Percentiles rank a stretch among this genome's conserved stretches.
Evolutionary conservation across 2,113 vertebrate species (phyloP).

Genomic region (Semnopithecus entellus): DNA sequence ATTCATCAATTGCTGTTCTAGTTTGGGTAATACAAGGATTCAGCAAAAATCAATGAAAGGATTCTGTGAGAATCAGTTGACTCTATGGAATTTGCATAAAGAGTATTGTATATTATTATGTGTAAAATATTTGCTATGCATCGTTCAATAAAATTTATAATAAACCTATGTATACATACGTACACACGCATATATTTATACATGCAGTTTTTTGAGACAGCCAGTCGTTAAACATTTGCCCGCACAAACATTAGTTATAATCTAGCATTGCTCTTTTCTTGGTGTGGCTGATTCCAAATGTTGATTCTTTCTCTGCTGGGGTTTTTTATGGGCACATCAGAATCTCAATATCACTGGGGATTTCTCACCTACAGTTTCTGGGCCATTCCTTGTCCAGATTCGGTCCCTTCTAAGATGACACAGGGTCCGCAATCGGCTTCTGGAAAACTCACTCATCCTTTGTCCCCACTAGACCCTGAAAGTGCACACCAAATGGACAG

Average conservation of each 20-base stretch:
- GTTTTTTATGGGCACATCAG: background rate
- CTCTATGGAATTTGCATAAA: background rate
- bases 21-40: background rate
- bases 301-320: background rate
- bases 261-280: background rate
- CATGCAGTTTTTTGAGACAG: background rate
- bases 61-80: no score
- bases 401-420: background rate
- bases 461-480: background rate
- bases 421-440: background rate
- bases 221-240: background rate
- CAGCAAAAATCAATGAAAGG: background rate
- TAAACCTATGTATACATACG: background rate
- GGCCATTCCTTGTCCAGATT: background rate
- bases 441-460: background rate
- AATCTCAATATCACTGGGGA: background rate
- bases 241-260: background rate
- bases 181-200: background rate
- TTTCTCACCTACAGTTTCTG: background rate
- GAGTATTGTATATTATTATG: background rate
- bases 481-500: no score
- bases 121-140: background rate
- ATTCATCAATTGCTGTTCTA: background rate
- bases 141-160: background rate
- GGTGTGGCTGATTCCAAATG: background rate